These are phyloP conservation scores for Malaclemys terrapin DNA, from an alignment of 2,113 vertebrate species.

Conservation along the genomic window DNA sequence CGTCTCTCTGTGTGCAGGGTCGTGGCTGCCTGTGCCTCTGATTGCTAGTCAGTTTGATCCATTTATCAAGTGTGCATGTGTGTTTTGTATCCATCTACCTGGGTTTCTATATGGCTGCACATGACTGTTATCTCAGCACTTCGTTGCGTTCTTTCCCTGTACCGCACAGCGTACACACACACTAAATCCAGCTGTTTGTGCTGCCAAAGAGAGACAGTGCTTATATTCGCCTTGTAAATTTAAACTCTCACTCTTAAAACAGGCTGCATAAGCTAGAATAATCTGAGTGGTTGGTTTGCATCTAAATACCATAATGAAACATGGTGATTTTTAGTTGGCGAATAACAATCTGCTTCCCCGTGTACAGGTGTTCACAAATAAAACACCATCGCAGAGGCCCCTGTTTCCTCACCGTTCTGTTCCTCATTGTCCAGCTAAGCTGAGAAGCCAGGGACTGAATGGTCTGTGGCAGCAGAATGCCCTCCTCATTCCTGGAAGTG, in stretches of 20 bases:
- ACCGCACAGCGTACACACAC: neutral
- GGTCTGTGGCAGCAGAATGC: neutral
- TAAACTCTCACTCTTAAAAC: conserved; percentile 34
- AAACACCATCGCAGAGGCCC: neutral
- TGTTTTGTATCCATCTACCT: neutral
- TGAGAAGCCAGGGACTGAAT: neutral
- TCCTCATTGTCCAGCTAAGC: neutral
- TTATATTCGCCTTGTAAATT: conserved; percentile 33
- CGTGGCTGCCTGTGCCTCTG: conserved; percentile 1
- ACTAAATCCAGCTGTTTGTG: conserved; percentile 17
- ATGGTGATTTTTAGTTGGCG: neutral
- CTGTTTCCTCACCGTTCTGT: neutral
- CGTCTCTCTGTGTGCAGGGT: neutral
- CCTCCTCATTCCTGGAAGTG: neutral
- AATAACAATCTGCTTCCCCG: neutral
- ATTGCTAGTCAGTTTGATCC: neutral
- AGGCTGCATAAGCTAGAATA: neutral
- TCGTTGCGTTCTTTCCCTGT: neutral
- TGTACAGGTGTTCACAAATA: neutral
- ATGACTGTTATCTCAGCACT: conserved; percentile 17
- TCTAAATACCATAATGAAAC: neutral
- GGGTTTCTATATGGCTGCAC: conserved; percentile 3
- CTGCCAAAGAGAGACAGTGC: neutral
- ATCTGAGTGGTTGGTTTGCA: neutral
- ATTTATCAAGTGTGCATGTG: neutral